A percentile compares a stretch with the other conserved stretches of the same genome.
These are phyloP conservation scores for Athalia cordata DNA, from an alignment of 2,888 invertebrate species.

Conservation along the genomic window DNA sequence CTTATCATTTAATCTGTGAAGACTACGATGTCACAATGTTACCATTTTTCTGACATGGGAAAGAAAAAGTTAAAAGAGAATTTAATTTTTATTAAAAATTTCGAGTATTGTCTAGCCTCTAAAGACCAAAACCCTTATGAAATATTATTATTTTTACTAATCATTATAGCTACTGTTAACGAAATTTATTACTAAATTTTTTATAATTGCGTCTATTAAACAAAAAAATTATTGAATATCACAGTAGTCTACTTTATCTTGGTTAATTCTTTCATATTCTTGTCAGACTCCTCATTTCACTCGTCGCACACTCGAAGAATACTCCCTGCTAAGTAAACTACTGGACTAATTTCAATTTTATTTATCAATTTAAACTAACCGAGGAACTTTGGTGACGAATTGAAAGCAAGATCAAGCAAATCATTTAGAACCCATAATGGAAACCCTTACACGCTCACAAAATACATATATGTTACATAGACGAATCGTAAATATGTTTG, in stretches of 20 bases:
- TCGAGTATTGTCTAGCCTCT: slow-evolving; percentile 58
- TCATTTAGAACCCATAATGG: not conserved
- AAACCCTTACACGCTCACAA: not conserved
- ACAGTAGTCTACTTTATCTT: slow-evolving; percentile 2
- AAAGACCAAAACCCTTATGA: slow-evolving; percentile 58
- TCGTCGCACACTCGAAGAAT: not conserved
- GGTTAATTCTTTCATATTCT: not conserved
- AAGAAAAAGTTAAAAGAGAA: slow-evolving; percentile 45
- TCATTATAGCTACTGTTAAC: slow-evolving; percentile 39
- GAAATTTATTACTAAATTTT: slow-evolving; percentile 26
- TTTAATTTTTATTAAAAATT: slow-evolving; percentile 46
- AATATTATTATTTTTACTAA: slow-evolving; percentile 48
- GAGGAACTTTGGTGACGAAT: slow-evolving; percentile 14
- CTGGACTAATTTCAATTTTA: not conserved
- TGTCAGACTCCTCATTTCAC: not conserved
- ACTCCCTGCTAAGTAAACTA: not conserved
- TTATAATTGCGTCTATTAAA: not conserved
- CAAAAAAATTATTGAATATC: not conserved
- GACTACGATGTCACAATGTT: too few species aligned
- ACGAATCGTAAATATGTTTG: not conserved
- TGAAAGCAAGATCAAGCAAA: not conserved
- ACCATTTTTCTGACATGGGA: slow-evolving; percentile 44
- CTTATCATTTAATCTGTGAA: too few species aligned
- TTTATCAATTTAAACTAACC: slow-evolving; percentile 1
- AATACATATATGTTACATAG: not conserved